Evolutionary conservation across 2,113 vertebrate species (phyloP).

Genomic region (Scytalopus superciliaris): DNA sequence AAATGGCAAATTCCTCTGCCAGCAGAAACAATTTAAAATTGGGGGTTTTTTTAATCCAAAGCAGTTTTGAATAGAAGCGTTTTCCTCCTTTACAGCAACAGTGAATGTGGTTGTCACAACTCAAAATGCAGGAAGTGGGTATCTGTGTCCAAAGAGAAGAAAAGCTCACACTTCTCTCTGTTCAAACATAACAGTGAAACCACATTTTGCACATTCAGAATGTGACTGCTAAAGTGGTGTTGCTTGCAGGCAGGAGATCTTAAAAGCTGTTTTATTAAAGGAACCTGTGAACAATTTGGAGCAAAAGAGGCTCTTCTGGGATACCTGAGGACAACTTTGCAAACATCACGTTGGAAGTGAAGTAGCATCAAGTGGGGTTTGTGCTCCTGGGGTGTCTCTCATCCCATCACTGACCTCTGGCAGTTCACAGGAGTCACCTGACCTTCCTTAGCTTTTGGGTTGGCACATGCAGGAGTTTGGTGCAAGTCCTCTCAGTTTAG

Average conservation of each 20-base stretch:
- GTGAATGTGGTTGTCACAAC: neutral
- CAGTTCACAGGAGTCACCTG: accelerated
- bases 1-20: neutral
- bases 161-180: neutral
- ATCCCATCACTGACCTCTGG: accelerated
- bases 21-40: neutral
- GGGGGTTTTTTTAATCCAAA: neutral
- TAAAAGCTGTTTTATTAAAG: neutral
- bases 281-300: accelerated
- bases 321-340: neutral
- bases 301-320: neutral
- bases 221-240: neutral
- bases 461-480: neutral
- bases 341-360: neutral
- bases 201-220: neutral
- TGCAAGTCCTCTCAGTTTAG: accelerated
- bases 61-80: neutral
- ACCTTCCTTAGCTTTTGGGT: neutral
- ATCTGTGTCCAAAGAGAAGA: neutral
- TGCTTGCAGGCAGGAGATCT: neutral
- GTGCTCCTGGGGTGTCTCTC: neutral
- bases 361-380: neutral
- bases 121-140: neutral
- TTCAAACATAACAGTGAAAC: neutral
- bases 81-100: neutral